These are phyloP conservation scores for Eumaeus atala DNA, from an alignment of 1,140 invertebrate species.

Conservation along the genomic window DNA sequence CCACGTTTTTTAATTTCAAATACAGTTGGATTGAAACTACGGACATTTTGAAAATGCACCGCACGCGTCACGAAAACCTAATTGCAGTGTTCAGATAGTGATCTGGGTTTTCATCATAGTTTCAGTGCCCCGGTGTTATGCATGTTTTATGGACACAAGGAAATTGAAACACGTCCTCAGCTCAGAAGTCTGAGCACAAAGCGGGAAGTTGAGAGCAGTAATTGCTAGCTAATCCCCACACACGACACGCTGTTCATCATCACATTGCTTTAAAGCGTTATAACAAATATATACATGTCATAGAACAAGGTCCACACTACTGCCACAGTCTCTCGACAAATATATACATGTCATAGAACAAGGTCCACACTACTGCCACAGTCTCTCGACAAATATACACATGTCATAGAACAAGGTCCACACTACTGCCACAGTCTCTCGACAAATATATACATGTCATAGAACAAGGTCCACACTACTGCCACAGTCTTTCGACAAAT, in stretches of 20 bases:
- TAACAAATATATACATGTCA: neutral
- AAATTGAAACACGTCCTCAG: constrained; percentile 40
- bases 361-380: too few relatives aligned
- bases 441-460: too few relatives aligned
- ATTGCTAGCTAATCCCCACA: constrained; percentile 46
- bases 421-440: too few relatives aligned
- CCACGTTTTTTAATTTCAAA: neutral
- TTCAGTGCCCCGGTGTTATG: constrained; percentile 6
- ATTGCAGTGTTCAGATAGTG: neutral
- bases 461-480: too few relatives aligned
- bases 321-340: too few relatives aligned
- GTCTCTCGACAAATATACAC: too few relatives aligned
- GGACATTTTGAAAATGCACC: constrained; percentile 2
- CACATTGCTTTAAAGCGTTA: constrained; percentile 8
- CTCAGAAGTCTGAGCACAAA: constrained; percentile 35
- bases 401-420: too few relatives aligned
- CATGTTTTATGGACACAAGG: constrained; percentile 29
- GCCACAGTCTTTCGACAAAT: too few relatives aligned
- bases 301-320: too few relatives aligned
- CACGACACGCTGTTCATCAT: constrained; percentile 22
- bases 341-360: too few relatives aligned
- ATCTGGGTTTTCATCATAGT: constrained; percentile 7
- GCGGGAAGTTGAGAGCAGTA: constrained; percentile 31
- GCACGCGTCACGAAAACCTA: constrained; percentile 1
- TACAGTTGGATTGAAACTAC: neutral